Evolutionary conservation across 2,797 vertebrate species (phyloP).

Genomic region (Moxostoma hubbsi): DNA sequence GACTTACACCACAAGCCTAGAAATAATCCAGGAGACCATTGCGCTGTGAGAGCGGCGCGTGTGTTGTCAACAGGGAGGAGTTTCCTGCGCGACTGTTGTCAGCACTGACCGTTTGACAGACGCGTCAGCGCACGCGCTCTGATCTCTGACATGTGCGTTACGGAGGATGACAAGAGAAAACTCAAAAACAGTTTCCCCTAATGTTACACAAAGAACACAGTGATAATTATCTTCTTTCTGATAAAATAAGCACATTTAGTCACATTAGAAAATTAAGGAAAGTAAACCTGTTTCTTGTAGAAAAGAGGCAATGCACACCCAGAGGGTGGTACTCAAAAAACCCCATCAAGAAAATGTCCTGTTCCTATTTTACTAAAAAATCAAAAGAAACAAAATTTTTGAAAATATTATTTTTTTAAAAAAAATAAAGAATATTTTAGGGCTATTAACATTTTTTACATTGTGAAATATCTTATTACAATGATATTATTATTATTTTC

Average conservation of each 20-base stretch:
- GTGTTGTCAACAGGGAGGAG: slow-evolving; percentile 80
- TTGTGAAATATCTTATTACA: no score
- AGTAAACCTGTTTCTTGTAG: no score
- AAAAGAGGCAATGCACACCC: no score
- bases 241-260: background rate
- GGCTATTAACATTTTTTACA: no score
- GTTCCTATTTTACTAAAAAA: no score
- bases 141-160: slow-evolving; percentile 64
- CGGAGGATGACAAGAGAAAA: slow-evolving; percentile 53
- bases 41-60: slow-evolving; percentile 79
- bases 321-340: no score
- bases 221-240: background rate
- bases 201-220: background rate
- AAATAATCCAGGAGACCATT: slow-evolving; percentile 99
- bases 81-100: slow-evolving; percentile 70
- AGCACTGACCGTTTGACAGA: slow-evolving; percentile 82
- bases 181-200: background rate
- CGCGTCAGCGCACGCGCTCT: slow-evolving; percentile 74
- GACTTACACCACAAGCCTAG: slow-evolving; percentile 98
- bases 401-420: no score
- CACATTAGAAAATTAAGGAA: background rate
- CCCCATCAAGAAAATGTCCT: no score
- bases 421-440: no score
- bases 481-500: no score
- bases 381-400: no score